phyloP scores from a whole-genome alignment of 2,888 invertebrate genomes.

The Tipula unca region DNA sequence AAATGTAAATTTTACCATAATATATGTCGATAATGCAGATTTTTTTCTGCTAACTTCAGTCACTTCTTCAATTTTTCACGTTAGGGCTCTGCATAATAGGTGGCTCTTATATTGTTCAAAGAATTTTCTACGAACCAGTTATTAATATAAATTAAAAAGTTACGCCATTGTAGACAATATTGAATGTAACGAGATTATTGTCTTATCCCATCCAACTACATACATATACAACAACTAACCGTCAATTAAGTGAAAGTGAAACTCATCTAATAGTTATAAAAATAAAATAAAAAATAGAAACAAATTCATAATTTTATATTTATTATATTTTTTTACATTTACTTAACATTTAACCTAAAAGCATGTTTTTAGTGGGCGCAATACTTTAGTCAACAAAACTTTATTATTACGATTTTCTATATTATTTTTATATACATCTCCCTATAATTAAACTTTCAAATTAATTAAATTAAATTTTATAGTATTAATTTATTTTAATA shows the following conservation, averaged over 20 bases:
- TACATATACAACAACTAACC: background rate
- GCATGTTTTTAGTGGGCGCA: background rate
- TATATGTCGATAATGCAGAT: no score
- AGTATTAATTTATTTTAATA: background rate
- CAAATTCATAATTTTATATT: background rate
- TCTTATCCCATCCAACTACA: background rate
- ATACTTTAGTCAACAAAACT: background rate
- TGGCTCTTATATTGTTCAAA: no score
- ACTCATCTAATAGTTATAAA: background rate
- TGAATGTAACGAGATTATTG: background rate
- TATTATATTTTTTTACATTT: background rate
- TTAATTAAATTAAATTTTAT: background rate
- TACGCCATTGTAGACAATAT: background rate
- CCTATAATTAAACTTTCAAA: background rate
- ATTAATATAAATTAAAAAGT: background rate
- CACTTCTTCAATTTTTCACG: no score
- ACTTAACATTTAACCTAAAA: conserved; percentile 14
- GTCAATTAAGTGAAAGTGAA: background rate
- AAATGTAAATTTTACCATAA: no score
- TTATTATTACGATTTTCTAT: background rate
- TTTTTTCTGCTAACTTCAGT: no score
- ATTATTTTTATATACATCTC: background rate
- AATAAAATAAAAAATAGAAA: background rate
- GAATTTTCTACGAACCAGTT: background rate
- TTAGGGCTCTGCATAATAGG: no score